Evolutionary conservation across 1,140 invertebrate species (phyloP), one percentile per base, ranked within the genome.

Genomic region (Phymastichus coffea): DNA sequence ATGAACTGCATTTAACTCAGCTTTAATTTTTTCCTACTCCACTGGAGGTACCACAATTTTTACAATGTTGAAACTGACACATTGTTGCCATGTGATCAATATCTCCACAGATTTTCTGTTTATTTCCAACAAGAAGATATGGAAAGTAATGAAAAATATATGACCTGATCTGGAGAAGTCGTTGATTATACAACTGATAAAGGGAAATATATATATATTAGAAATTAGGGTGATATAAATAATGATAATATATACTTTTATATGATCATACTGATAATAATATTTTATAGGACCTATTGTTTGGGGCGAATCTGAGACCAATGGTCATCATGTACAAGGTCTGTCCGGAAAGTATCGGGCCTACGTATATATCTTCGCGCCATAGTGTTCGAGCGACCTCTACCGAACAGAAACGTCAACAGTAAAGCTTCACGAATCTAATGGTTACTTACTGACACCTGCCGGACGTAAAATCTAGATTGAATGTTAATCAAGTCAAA

Each of bases 121-220:
- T 99, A 99, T 79, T 99, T 99, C 80, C 98, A 99, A 82, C 98
- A 99, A 84, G 97, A 97, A 10, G 98, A 99, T 76, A 99, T 99
- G 98, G 98, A 99, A 80, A 98, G 94, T 61, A 99, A 99, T 82
- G 98, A 98, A 68, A 99, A 99, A 83, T 97, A 89, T 72, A 88
- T 91, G 10, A 97, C 92, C 9, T 84, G 90, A 37, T 84, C 83
- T 63, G 93, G 94, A 0, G 73, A 85, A 35, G 75, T 74, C n/a
- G 95, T 94, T 1, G 77, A 87, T 66, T 96, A 95, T 76, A 83
- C 78, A 25, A 98, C 95, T 8, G 96, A 96, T 74, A 64, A 53
- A 52, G n/a, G n/a, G n/a, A n/a, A n/a, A n/a, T n/a, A n/a, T n/a
- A n/a, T n/a, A n/a, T n/a, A n/a, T n/a, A n/a, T n/a, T n/a, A n/a